Percentiles rank a stretch among this genome's conserved stretches.
Evolutionary conservation across 1,140 invertebrate genomes (phyloP).

Genomic region (Lucilia cuprina): DNA sequence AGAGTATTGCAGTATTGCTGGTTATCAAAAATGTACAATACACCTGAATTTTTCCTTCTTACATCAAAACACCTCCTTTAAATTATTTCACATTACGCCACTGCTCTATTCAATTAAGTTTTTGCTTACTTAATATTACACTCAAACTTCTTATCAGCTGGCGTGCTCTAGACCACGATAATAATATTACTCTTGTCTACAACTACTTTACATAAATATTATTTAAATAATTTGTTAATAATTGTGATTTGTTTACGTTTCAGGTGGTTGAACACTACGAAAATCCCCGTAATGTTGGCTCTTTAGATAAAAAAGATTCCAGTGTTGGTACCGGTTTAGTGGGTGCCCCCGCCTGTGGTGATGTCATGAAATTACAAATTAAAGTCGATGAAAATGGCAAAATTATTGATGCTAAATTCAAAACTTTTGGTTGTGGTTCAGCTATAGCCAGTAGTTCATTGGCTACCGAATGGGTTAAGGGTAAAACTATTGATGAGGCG

Average conservation of each 20-base stretch:
- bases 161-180: constrained; percentile 45
- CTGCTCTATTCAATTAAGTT: neutral
- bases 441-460: constrained; percentile 98
- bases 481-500: constrained; percentile 96
- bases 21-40: too few relatives aligned
- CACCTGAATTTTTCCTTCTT: too few relatives aligned
- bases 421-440: constrained; percentile 99
- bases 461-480: constrained; percentile 99
- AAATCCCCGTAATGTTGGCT: constrained; percentile 98
- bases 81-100: neutral
- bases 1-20: too few relatives aligned
- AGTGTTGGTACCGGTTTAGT: constrained; percentile 97
- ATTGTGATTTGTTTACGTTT: neutral
- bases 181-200: constrained; percentile 25
- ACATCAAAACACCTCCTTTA: too few relatives aligned
- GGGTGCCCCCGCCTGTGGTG: constrained; percentile 98
- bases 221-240: neutral
- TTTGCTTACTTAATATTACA: neutral
- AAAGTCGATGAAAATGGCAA: constrained; percentile 94
- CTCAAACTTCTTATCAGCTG: neutral
- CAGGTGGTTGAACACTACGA: constrained; percentile 99
- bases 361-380: constrained; percentile 99
- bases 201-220: neutral
- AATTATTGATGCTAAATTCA: constrained; percentile 99
- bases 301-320: constrained; percentile 93